Conservation (phyloP, 2,888 invertebrate genomes). For the Hyles lineata region DNA sequence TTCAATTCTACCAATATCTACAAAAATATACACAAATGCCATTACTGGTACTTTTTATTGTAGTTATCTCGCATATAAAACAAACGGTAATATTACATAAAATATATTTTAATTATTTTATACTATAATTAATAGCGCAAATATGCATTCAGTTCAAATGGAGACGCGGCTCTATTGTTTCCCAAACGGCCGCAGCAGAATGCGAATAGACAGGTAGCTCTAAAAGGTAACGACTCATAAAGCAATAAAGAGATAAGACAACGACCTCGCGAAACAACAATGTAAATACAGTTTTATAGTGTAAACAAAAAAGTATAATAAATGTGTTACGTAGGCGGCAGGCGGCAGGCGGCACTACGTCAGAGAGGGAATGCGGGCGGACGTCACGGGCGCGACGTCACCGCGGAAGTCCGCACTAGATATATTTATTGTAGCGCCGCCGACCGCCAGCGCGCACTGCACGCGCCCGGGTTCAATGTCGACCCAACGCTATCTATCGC, state of each 20-base stretch:
- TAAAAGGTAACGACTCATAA: constrained; percentile 65
- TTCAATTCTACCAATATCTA: constrained; percentile 5
- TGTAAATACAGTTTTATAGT: constrained; percentile 80
- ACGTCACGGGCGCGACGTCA: constrained; percentile 77
- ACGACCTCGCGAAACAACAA: constrained; percentile 77
- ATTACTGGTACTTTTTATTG: too few relatives aligned
- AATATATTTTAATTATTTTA: neutral
- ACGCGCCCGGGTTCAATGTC: constrained; percentile 78
- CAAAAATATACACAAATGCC: neutral
- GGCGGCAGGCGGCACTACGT: constrained; percentile 57
- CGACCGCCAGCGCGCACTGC: constrained; percentile 48
- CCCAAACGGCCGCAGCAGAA: constrained; percentile 12
- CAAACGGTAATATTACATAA: neutral
- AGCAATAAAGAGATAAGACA: constrained; percentile 78
- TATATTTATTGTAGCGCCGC: constrained; percentile 65
- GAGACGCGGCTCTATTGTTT: neutral
- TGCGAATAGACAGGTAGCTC: constrained; percentile 50
- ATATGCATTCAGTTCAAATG: neutral
- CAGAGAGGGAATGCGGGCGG: constrained; percentile 53
- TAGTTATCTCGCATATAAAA: neutral
- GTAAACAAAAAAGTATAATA: constrained; percentile 80
- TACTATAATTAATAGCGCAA: neutral
- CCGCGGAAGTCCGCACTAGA: constrained; percentile 80
- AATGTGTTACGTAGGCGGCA: constrained; percentile 69
- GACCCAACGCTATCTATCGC: constrained; percentile 76